Evolutionary conservation across 2,797 vertebrate species (phyloP).

Genomic region (Eurystomus glaucurus): DNA sequence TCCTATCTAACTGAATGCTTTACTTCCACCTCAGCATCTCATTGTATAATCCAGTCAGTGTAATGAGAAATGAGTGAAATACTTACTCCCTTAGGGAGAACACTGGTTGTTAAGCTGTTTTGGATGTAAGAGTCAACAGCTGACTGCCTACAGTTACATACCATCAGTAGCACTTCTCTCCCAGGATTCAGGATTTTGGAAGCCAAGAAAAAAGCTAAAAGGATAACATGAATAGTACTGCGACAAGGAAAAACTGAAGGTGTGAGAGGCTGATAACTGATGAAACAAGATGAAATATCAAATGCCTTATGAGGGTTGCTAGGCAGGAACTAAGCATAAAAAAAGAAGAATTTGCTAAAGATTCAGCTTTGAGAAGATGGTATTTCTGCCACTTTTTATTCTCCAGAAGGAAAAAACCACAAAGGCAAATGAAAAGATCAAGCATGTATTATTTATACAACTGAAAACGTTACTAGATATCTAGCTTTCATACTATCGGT

Average conservation of each 20-base stretch:
- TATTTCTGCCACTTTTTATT: not conserved
- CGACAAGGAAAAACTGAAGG: not conserved
- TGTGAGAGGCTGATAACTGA: not conserved
- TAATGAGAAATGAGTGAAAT: not conserved
- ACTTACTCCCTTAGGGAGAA: not conserved
- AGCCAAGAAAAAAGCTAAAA: not conserved
- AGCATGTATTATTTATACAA: not conserved
- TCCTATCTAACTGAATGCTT: not conserved
- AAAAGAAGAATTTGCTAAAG: not conserved
- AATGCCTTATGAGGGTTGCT: not conserved
- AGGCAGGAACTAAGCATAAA: not conserved
- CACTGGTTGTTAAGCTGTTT: not conserved
- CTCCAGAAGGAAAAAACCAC: not conserved
- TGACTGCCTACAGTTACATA: not conserved
- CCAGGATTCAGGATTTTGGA: not conserved
- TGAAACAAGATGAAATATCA: not conserved
- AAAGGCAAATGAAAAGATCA: not conserved
- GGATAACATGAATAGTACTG: not conserved
- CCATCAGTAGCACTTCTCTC: not conserved
- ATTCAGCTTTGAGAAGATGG: not conserved
- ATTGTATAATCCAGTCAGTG: not conserved
- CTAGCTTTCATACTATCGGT: not conserved
- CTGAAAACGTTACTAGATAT: not conserved
- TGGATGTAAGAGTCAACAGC: not conserved
- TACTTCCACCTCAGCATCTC: not conserved